These are phyloP conservation scores for Drosophila pruinosa DNA, from an alignment of 1,140 invertebrate species.

Conservation along the genomic window DNA sequence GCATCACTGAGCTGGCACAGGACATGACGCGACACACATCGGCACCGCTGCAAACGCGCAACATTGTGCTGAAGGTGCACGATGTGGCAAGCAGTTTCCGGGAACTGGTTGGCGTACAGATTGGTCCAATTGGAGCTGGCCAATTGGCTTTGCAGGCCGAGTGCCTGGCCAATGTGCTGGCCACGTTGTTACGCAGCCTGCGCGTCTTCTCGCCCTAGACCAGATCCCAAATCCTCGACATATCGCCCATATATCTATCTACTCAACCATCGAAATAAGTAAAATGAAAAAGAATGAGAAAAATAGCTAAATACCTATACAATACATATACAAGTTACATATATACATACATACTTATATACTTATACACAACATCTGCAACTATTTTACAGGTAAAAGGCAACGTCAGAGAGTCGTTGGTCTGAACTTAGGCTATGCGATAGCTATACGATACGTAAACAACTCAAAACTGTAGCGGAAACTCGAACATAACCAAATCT, in stretches of 20 bases:
- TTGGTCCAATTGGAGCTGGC: conserved; percentile 84
- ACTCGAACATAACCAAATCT: conserved; percentile 32
- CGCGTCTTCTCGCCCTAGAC: conserved; percentile 89
- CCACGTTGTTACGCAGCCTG: conserved; percentile 90
- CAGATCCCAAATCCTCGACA: conserved; percentile 41
- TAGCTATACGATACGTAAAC: conserved; percentile 22
- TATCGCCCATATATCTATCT: conserved; percentile 54
- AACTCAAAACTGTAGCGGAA: conserved; percentile 29
- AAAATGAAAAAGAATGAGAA: neutral
- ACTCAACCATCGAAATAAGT: conserved; percentile 36
- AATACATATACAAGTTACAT: conserved; percentile 39
- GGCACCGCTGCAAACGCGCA: conserved; percentile 90
- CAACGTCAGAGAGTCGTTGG: conserved; percentile 69
- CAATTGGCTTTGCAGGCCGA: conserved; percentile 90
- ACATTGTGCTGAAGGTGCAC: conserved; percentile 90
- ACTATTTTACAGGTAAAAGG: conserved; percentile 74
- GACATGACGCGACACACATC: conserved; percentile 89
- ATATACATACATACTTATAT: conserved; percentile 3
- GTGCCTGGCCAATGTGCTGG: conserved; percentile 90
- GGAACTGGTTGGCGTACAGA: conserved; percentile 86
- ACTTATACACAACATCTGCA: conserved; percentile 33
- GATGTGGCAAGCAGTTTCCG: conserved; percentile 91
- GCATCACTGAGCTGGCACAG: conserved; percentile 88
- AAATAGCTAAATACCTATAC: conserved; percentile 31
- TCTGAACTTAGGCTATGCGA: conserved; percentile 50